These are phyloP conservation scores for Capitulum mitella DNA, from an alignment of 2,888 invertebrate species.

Conservation along the genomic window DNA sequence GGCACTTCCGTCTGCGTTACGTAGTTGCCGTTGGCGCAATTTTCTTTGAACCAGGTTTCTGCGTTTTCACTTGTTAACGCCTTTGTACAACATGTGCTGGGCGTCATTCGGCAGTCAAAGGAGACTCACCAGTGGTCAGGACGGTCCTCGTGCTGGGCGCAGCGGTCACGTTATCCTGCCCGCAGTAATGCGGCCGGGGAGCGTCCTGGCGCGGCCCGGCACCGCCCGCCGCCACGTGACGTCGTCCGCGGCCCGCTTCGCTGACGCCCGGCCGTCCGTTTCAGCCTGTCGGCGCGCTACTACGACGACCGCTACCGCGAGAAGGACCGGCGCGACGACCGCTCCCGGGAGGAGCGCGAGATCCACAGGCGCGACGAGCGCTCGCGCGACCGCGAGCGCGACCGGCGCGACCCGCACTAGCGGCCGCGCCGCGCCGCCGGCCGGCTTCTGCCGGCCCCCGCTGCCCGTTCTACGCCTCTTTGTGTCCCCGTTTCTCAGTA, in stretches of 20 bases:
- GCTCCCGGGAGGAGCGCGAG: conserved; percentile 37
- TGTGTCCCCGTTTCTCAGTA: background rate
- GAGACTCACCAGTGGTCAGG: no score
- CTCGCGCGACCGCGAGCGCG: conserved; percentile 15
- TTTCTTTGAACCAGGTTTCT: no score
- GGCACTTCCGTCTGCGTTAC: no score
- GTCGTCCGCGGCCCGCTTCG: no score
- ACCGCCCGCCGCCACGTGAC: background rate
- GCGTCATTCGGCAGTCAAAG: no score
- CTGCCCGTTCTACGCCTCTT: background rate
- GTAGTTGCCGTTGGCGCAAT: no score
- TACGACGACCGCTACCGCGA: conserved; percentile 22
- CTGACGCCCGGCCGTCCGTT: background rate
- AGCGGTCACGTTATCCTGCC: no score
- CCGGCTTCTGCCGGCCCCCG: background rate
- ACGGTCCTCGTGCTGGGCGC: no score
- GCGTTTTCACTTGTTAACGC: no score
- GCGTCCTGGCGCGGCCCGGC: background rate
- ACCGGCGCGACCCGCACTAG: conserved; percentile 4
- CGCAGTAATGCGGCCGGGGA: no score
- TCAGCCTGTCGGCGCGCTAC: background rate
- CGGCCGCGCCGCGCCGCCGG: background rate
- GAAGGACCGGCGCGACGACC: conserved; percentile 32
- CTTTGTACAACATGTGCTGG: no score
- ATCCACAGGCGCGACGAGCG: conserved; percentile 16